A percentile compares a stretch with the other conserved stretches of the same genome.
These are phyloP conservation scores for Amazona guildingii DNA, from an alignment of 2,113 vertebrate genomes.

Conservation along the genomic window DNA sequence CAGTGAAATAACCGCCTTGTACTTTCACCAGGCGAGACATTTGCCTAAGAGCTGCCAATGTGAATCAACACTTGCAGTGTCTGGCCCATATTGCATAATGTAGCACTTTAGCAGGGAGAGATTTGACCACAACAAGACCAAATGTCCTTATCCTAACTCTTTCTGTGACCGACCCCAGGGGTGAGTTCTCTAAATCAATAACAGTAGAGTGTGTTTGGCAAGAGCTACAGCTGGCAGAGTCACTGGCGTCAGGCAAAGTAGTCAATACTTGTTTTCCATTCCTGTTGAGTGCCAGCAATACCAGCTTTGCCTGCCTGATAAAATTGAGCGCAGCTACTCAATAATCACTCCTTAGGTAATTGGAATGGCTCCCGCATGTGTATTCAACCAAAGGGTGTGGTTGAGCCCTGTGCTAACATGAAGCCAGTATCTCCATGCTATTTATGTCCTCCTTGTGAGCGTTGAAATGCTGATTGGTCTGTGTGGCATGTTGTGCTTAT, in stretches of 20 bases:
- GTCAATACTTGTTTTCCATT: slow-evolving; percentile 12
- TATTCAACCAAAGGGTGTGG: slow-evolving; percentile 58
- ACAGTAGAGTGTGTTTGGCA: neutral
- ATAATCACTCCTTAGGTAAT: neutral
- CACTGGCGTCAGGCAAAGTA: neutral
- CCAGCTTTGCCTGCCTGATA: slow-evolving; percentile 31
- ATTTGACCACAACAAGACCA: neutral
- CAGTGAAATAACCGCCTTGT: neutral
- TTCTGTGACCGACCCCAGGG: neutral
- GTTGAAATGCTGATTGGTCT: neutral
- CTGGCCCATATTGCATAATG: neutral
- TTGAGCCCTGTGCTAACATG: slow-evolving; percentile 54
- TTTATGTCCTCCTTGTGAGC: neutral
- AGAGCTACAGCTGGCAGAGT: neutral
- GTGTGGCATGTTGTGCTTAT: neutral
- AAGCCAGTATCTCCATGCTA: neutral
- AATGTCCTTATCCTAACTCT: neutral
- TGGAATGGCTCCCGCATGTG: neutral
- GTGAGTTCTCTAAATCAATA: neutral
- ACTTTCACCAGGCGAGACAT: neutral
- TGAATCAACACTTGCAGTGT: neutral
- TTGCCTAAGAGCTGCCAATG: neutral
- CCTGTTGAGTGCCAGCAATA: slow-evolving; percentile 10
- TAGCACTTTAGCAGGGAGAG: neutral
- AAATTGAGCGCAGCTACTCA: neutral